Evolutionary conservation across 2,797 vertebrate genomes (phyloP), one percentile per base, ranked within the genome.

Genomic region (Acrossocheilus wenchowensis): DNA sequence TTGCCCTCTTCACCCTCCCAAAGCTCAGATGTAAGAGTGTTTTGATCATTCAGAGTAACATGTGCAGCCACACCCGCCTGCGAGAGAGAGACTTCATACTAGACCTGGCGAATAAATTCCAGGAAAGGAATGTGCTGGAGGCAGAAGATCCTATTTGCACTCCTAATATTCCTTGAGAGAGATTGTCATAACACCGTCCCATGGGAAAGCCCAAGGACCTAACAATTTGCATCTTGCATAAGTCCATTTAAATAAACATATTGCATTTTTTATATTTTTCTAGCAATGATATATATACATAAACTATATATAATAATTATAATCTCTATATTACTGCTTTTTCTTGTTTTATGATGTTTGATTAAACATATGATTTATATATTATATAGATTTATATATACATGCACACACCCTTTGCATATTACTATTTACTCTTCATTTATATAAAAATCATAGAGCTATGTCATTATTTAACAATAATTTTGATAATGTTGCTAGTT

Each of bases 61-160:
- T 19, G 41, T 75, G 57, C 57, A 52, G 30, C 26, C 82, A 71
- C 50, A 30, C 68, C 78, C 3, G 36, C 6, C 11, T 1, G 50
- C 0, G 15, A 36, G 57, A 75, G 23, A 84, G 34, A 78, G 1
- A 12, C 60, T 54, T 78, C 73, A 54, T 66, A 26, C 39, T n/a
- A 79, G 52, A 78, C 64, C 84, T n/a, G 26, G 6, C n/a, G 19
- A 45, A 30, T 57, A n/a, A 11, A 52, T 78, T 84, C 83, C 74
- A 54, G 50, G 52, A 60, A 73, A 72, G 84, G 78, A 86, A 86
- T 86, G 77, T 73, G 84, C 78, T 43, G 7, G 41, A 86, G 84
- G 84, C 78, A 39, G 52, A 86, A 74, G 11, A 60, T 68, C 73
- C 34, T 52, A 60, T n/a, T 30, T 11, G 34, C 62, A 69, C 62